Conservation (phyloP, 2,888 invertebrate species). For the Tholera decimalis region DNA sequence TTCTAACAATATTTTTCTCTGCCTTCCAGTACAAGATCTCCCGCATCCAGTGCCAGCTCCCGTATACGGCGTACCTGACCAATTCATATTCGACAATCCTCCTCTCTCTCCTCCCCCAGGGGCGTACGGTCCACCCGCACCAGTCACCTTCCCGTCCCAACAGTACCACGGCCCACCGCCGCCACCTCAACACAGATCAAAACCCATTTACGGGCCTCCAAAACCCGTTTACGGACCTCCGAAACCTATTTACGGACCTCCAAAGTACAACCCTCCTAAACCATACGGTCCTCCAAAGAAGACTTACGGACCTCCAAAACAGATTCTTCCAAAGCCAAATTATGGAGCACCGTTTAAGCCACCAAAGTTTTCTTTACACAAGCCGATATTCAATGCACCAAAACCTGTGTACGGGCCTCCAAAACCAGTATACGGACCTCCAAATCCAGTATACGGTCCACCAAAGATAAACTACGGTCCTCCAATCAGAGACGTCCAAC, state of each 20-base stretch:
- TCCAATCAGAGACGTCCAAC: slow-evolving; percentile 35
- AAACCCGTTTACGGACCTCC: slow-evolving; percentile 81
- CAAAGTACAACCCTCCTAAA: slow-evolving; percentile 76
- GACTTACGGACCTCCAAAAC: slow-evolving; percentile 74
- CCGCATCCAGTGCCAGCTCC: slow-evolving; percentile 90
- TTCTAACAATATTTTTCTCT: not conserved
- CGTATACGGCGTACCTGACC: slow-evolving; percentile 91
- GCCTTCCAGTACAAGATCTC: slow-evolving; percentile 81
- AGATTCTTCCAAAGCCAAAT: slow-evolving; percentile 54
- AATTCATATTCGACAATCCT: slow-evolving; percentile 75
- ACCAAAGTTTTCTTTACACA: slow-evolving; percentile 76
- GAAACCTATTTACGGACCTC: slow-evolving; percentile 81
- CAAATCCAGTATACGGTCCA: slow-evolving; percentile 56
- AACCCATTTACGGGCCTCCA: slow-evolving; percentile 83
- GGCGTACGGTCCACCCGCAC: slow-evolving; percentile 89
- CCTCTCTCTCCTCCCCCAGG: slow-evolving; percentile 81
- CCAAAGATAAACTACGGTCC: slow-evolving; percentile 50
- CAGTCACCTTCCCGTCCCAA: slow-evolving; percentile 82
- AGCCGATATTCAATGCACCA: slow-evolving; percentile 60
- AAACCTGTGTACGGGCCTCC: slow-evolving; percentile 61
- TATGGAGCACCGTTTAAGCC: slow-evolving; percentile 82
- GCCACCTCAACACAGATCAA: slow-evolving; percentile 78
- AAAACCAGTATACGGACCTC: slow-evolving; percentile 52
- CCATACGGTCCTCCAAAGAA: slow-evolving; percentile 81
- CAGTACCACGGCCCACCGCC: slow-evolving; percentile 90